These are phyloP conservation scores for Zaprionus lachaisei DNA, from an alignment of 1,140 invertebrate species.

Conservation along the genomic window DNA sequence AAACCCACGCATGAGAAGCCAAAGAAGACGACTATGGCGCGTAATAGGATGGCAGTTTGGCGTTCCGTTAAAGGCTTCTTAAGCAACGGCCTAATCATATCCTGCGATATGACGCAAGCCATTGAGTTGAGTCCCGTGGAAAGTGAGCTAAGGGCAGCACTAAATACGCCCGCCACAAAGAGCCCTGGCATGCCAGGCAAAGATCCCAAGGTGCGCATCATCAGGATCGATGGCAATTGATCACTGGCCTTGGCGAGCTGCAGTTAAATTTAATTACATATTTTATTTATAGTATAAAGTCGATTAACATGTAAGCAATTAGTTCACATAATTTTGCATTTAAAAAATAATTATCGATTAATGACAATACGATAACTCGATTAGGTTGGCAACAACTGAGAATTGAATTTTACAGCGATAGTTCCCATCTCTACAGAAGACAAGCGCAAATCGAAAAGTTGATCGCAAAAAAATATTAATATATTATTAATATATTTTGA, in stretches of 20 bases:
- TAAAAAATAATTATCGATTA: background rate
- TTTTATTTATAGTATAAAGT: no score
- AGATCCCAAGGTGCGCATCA: slow-evolving; percentile 91
- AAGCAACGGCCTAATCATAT: slow-evolving; percentile 89
- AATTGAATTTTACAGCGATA: background rate
- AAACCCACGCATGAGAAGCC: slow-evolving; percentile 88
- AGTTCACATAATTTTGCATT: background rate
- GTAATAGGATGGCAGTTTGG: slow-evolving; percentile 88
- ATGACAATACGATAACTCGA: background rate
- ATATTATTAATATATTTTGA: no score
- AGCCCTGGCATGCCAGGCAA: slow-evolving; percentile 92
- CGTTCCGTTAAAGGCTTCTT: slow-evolving; percentile 87
- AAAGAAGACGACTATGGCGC: slow-evolving; percentile 88
- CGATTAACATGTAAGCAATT: no score
- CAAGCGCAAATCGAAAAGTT: slow-evolving; percentile 65
- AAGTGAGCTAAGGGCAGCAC: slow-evolving; percentile 95
- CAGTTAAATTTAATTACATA: background rate
- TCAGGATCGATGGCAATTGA: slow-evolving; percentile 90
- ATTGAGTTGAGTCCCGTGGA: slow-evolving; percentile 97
- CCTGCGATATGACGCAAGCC: slow-evolving; percentile 96
- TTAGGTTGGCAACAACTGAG: background rate
- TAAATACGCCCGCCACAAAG: slow-evolving; percentile 94
- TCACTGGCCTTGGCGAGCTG: slow-evolving; percentile 89
- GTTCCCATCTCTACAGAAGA: background rate
- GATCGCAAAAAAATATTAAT: slow-evolving; percentile 85